Conservation (phyloP, 2,113 vertebrate species). For the Pseudorectes ferrugineus region DNA sequence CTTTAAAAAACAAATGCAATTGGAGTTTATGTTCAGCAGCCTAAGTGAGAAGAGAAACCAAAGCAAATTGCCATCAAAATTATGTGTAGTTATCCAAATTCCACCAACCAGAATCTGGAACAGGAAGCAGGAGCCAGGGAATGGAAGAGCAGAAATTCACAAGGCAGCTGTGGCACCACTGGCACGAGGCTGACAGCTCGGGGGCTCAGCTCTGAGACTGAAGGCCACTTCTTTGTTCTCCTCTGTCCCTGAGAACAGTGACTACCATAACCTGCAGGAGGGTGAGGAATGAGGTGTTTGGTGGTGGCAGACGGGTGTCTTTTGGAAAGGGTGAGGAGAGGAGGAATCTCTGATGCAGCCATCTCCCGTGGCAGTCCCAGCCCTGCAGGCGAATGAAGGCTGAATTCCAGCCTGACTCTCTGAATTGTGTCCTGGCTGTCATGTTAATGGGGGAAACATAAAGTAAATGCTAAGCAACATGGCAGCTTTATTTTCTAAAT, state of each 20-base stretch:
- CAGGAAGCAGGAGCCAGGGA: neutral
- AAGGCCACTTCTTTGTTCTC: neutral
- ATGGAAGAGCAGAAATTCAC: neutral
- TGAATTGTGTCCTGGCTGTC: neutral
- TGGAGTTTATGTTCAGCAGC: slow-evolving; percentile 5
- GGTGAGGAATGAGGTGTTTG: neutral
- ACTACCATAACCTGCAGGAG: neutral
- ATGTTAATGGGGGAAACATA: neutral
- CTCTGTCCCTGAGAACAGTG: neutral
- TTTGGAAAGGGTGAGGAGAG: neutral
- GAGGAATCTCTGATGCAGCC: neutral
- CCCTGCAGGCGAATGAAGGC: neutral
- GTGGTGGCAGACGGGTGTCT: rapidly evolving
- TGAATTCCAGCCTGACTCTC: neutral
- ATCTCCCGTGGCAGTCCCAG: neutral
- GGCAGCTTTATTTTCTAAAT: neutral
- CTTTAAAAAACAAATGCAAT: slow-evolving; percentile 21
- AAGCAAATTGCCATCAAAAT: slow-evolving; percentile 2
- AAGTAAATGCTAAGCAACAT: neutral
- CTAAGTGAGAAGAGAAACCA: slow-evolving; percentile 3
- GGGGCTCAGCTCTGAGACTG: neutral
- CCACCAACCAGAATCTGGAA: neutral
- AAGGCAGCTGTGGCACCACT: neutral
- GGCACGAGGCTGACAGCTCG: neutral
- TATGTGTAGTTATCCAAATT: neutral